Evolutionary conservation across 2,888 invertebrate genomes (phyloP).

Genomic region (Euplexia lucipara): DNA sequence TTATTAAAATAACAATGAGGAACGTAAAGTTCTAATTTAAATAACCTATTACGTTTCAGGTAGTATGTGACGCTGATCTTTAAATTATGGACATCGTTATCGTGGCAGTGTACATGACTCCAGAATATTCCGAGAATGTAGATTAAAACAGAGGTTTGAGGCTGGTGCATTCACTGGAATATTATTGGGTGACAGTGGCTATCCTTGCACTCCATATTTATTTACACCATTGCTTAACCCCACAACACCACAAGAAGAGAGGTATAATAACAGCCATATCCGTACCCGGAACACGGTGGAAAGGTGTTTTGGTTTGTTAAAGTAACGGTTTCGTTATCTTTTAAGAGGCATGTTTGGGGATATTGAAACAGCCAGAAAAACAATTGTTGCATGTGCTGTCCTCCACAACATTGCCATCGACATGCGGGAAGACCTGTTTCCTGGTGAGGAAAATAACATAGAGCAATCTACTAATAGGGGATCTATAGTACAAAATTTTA

Average conservation of each 20-base stretch:
- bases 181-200: no score
- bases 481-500: not conserved
- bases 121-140: slow-evolving; percentile 45
- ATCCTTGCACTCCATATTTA: no score
- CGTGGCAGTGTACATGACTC: slow-evolving; percentile 57
- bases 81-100: slow-evolving; percentile 51
- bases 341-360: slow-evolving; percentile 5
- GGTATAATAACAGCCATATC: no score
- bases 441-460: not conserved
- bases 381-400: slow-evolving; percentile 16
- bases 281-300: no score
- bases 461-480: slow-evolving; percentile 1
- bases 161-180: no score
- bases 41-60: slow-evolving; percentile 37
- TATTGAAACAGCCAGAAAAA: slow-evolving; percentile 14
- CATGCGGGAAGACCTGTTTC: slow-evolving; percentile 14
- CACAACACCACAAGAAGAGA: no score
- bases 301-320: slow-evolving; percentile 1
- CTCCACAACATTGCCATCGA: no score
- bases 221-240: no score
- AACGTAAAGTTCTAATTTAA: no score
- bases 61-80: slow-evolving; percentile 51
- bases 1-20: no score
- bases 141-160: slow-evolving; percentile 48
- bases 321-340: not conserved